Evolutionary conservation across 2,888 invertebrate genomes (phyloP), one percentile per base, ranked within the genome.

Genomic region (Perdita meconis): DNA sequence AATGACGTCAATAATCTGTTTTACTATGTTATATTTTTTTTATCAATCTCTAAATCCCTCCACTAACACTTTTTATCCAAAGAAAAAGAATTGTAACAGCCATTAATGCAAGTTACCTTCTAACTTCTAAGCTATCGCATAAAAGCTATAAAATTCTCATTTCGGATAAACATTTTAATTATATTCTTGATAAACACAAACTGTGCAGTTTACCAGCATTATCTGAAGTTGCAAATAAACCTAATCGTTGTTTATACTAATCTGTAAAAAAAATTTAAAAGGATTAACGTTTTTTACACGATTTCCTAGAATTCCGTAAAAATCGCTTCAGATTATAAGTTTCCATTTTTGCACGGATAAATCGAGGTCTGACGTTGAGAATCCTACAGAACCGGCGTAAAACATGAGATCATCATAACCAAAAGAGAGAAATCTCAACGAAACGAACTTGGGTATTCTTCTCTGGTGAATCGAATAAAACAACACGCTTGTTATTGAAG

Each of bases 401-500:
- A 38, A 8, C 47, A 36, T 38, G n/a, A 47, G 53, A 68, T 66
- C 56, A 66, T 42, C 24, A 1, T 10, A 42, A 12, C 30, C 8
- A 13, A 51, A 38, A 26, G 2, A 16, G 36, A 12, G 24, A 47
- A 24, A 38, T 44, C 5, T 12, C 10, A n/a, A 36, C 10, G 16
- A 10, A 8, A 63, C 24, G 12, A 24, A 42, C 10, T 63, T 51
- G 36, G 36, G n/a, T 10, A 26, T 50, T 60, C 4, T 16, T 36
- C 16, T 55, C 10, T 24, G 24, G 1, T 16, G 16, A 36, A 26
- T n/a, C 12, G 10, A 16, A 0, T 12, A 26, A 24, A 40, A 24
- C 13, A n/a, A 61, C 30, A n/a, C 12, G 10, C 24, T 5, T 34
- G 65, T 72, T 65, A 42, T 66, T 42, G 38, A 66, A 57, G 50